These are phyloP conservation scores for Coregonus ussuriensis DNA, from an alignment of 2,797 vertebrate genomes.

Conservation along the genomic window DNA sequence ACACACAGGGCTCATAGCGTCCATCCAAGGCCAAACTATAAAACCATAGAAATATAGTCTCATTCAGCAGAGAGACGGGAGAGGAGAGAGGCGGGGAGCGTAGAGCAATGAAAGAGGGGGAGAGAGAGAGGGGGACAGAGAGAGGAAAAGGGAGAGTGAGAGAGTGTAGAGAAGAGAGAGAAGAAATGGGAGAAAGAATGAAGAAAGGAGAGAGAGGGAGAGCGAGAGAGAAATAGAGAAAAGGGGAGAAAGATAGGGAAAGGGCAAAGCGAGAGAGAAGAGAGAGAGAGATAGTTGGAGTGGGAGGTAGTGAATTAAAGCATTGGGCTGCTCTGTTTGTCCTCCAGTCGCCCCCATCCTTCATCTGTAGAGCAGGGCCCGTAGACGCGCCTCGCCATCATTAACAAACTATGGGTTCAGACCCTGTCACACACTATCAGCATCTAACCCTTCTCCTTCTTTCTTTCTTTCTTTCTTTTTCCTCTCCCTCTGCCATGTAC, in stretches of 20 bases:
- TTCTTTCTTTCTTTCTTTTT: conserved; percentile 32
- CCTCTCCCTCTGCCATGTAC: not conserved
- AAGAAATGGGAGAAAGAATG: conserved; percentile 15
- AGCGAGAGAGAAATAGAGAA: not conserved
- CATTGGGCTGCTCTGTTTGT: conserved; percentile 46
- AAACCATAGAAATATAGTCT: conserved; percentile 43
- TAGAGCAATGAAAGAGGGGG: conserved; percentile 41
- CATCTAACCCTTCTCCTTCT: not conserved
- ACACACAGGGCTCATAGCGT: conserved; percentile 19
- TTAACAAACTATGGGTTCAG: conserved; percentile 17
- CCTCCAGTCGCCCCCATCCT: conserved; percentile 49
- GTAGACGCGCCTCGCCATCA: not conserved
- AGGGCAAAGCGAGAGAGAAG: not conserved
- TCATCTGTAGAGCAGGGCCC: conserved; percentile 31
- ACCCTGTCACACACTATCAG: conserved; percentile 14
- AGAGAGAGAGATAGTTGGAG: conserved; percentile 19
- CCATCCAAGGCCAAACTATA: conserved; percentile 41
- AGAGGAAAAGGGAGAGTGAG: not conserved
- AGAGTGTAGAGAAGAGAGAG: not conserved
- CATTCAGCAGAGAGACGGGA: conserved; percentile 22
- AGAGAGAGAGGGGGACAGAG: conserved; percentile 12
- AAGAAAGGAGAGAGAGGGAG: not conserved
- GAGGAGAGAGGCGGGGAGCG: not conserved
- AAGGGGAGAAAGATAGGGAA: conserved; percentile 17
- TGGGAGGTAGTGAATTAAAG: conserved; percentile 43